phyloP scores from a whole-genome alignment of 2,797 vertebrate species.

The Nyctalus aviator region DNA sequence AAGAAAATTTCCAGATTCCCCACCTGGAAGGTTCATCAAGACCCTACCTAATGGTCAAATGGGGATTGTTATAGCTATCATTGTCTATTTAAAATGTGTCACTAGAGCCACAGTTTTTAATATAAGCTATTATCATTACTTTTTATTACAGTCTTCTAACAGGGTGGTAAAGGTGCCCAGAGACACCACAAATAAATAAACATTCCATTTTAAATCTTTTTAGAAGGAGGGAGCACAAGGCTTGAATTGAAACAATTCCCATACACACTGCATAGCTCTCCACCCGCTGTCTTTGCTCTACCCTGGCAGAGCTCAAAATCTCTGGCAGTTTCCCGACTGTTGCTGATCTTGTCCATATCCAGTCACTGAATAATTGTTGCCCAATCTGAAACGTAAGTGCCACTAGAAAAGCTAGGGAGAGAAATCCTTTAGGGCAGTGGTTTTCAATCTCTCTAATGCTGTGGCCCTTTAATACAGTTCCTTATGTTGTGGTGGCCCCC shows the following conservation, averaged over 20 bases:
- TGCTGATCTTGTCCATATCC: conserved; percentile 43
- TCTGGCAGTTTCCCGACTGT: conserved; percentile 41
- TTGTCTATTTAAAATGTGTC: conserved; percentile 22
- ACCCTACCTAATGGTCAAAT: neutral
- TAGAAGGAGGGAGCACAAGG: neutral
- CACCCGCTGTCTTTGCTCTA: neutral
- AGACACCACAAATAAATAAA: conserved; percentile 5
- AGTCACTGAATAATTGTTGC: conserved; percentile 10
- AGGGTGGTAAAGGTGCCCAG: conserved; percentile 10
- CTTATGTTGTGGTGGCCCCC: too few relatives aligned
- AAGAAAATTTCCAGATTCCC: conserved; percentile 8
- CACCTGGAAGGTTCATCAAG: conserved; percentile 2
- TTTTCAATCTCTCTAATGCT: too few relatives aligned
- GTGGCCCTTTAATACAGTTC: too few relatives aligned
- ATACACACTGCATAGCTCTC: neutral
- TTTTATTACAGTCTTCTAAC: neutral
- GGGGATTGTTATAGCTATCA: neutral
- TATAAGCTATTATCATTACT: conserved; percentile 30
- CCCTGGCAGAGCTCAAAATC: neutral
- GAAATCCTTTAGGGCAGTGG: neutral
- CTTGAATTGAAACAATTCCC: conserved; percentile 8
- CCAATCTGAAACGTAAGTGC: conserved; percentile 27
- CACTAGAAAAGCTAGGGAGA: conserved; percentile 18
- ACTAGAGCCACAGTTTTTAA: neutral
- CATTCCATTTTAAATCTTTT: conserved; percentile 27